Evolutionary conservation across 2,797 vertebrate species (phyloP).

Genomic region (Coregonus ussuriensis): DNA sequence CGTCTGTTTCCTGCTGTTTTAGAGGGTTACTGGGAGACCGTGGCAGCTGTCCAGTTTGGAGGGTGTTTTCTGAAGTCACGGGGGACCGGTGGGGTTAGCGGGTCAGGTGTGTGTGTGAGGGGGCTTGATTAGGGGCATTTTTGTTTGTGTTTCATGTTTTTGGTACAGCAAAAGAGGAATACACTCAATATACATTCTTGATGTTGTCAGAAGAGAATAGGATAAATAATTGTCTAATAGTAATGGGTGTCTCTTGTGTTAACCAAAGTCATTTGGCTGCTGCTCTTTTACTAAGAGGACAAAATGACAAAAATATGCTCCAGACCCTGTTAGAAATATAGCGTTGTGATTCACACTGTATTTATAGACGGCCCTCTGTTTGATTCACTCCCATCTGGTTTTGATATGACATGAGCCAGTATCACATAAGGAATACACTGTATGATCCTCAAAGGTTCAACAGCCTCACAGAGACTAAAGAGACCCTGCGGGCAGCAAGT

Average conservation of each 20-base stretch:
- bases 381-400: slow-evolving; percentile 70
- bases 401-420: slow-evolving; percentile 56
- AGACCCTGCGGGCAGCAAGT: no score
- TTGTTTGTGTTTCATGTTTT: slow-evolving; percentile 41
- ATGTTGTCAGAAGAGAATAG: slow-evolving; percentile 10
- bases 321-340: slow-evolving; percentile 25
- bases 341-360: slow-evolving; percentile 60
- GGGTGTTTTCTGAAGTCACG: slow-evolving; percentile 64
- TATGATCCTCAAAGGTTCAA: slow-evolving; percentile 8
- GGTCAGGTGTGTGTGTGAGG: slow-evolving; percentile 47
- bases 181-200: slow-evolving; percentile 8
- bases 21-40: slow-evolving; percentile 84
- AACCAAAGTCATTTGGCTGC: not conserved
- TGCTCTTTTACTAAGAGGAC: not conserved
- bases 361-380: slow-evolving; percentile 64
- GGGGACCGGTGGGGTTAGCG: slow-evolving; percentile 41
- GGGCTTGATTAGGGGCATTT: slow-evolving; percentile 40
- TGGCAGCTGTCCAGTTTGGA: slow-evolving; percentile 80
- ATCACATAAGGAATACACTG: slow-evolving; percentile 57
- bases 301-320: not conserved
- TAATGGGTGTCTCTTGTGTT: not conserved
- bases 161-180: not conserved
- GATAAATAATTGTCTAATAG: not conserved
- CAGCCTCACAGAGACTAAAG: not conserved
- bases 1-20: slow-evolving; percentile 93